Base-by-base conservation (phyloP, 2,797 vertebrate species). In the Enteromius fasciolatus region DNA sequence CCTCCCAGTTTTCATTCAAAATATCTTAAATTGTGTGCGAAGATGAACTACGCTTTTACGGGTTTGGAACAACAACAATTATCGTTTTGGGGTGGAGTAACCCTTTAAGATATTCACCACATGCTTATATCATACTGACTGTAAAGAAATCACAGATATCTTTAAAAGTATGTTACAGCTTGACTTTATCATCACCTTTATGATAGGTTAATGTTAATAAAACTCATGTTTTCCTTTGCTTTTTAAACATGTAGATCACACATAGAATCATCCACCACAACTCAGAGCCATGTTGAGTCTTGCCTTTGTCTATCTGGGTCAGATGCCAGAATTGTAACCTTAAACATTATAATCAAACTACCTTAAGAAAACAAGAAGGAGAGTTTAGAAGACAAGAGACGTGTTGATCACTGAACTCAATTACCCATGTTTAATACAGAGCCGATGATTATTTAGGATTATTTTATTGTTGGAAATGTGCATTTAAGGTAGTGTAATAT, bases 261-360 rank as follows among this genome's bases (percentile, higher is more conserved):
- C 57, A 73, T 1, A 10, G 4, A 63, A 54, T 72, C 44, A 20
- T 28, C 48, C 28, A 66, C n/a, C 70, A 75, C 54, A 73, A 36
- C 20, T 36, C 33, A 6, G 33, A 64, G 59, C 59, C 59, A 54
- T 54, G 80, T 82, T 54, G 70, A 82, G 70, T 82, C 70, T 82
- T 82, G 72, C 20, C 57, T 81, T 52, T 20, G 31, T 54, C 44
- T 81, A 48, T 70, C 70, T 81, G 70, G 69, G 80, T 63, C 61
- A 52, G 15, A 81, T 5, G 31, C 17, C 80, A 66, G 10, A 41
- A 70, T 54, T 41, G 23, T 70, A 63, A 59, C 54, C 8, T 73
- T 28, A 76, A 44, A 79, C 80, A 77, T 44, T 54, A 25, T 31
- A 76, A 74, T 66, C 33, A 68, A 63, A 41, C 15, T 63, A 61